Base-by-base conservation (phyloP, 2,888 invertebrate genomes). In the Pammene aurita region DNA sequence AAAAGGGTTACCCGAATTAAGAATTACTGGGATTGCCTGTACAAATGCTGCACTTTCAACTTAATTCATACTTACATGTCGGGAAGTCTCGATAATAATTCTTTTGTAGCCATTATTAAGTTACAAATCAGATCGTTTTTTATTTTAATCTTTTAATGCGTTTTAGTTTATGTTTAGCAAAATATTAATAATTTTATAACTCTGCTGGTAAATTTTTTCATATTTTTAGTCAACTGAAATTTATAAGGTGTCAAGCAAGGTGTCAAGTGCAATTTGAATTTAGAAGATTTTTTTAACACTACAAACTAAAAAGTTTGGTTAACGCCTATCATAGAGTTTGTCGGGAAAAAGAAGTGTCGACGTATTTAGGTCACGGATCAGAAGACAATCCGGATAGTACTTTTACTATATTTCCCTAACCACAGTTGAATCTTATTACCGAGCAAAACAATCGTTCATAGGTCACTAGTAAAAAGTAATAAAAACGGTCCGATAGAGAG, bases 41-140 rank as follows among this genome's bases (percentile, higher is more conserved):
- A 26, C 4, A 26, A 26, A n/a, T n/a, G 26, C 26, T 26, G 26
- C 26, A 26, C 26, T 26, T 26, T n/a, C n/a, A 44, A 38, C 1
- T 7, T 5, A 38, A 38, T 38, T 38, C 38, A 7, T 44, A 80
- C 87, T 81, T 74, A 87, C 87, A 87, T 75, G 70, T 86, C 76
- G 10, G 84, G 82, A 50, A 87, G 67, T 73, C 85, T 86, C 5
- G 71, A 65, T 60, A 78, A 35, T 4, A 83, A 57, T 38, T 77
- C 74, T 66, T 80, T 75, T 18, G 80, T 76, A 18, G 78, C 72
- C 86, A 86, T 86, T 62, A n/a, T 77, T 9, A 55, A 34, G 26
- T 41, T 50, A 7, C 10, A 42, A 42, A 26, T 10, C 54, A 63
- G 11, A 48, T 34, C 5, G 18, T 62, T 56, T 57, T 18, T 14